Base-by-base conservation (phyloP, 2,797 vertebrate species). In the Gobionotothen gibberifrons region DNA sequence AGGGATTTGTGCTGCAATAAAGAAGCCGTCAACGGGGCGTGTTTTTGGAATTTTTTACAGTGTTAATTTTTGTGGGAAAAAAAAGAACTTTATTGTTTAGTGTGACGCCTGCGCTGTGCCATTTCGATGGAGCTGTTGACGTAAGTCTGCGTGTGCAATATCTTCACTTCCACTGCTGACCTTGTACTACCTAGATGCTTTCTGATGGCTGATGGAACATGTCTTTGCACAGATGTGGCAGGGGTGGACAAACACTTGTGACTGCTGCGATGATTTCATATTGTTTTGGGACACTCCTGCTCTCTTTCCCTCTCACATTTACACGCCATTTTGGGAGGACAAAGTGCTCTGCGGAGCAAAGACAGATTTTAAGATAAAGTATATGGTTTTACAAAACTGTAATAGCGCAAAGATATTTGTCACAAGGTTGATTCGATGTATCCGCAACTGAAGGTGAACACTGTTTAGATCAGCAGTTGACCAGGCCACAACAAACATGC, bases 121-220 rank as follows among this genome's bases (percentile, higher is more conserved):
- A 92, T 92, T 85, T 87, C 67, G 46, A 88, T 76, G 87, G 87
- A 92, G 85, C 86, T 93, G 88, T 93, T 92, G 93, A 92, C 90
- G 57, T 93, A 87, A 81, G 93, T 93, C 89, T 91, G 84, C 83
- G 85, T 94, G 94, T 94, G 92, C 93, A 93, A 92, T 93, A 92
- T 86, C 86, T 93, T 88, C 88, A 90, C 90, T 87, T 91, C 89
- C 82, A 79, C 86, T 76, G 84, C 88, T 92, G 89, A 91, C 79
- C 74, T 84, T 87, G 86, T 85, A 88, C 87, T 88, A 84, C 91
- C 88, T 89, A 84, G 64, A 90, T 84, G 89, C 89, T 92, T 85
- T 82, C 76, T 60, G 80, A 74, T n/a, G 78, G 78, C 74, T 9
- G 62, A 71, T 2, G 61, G 69, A 70, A 61, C 29, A 1, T 57